These are phyloP conservation scores for Agonum fuliginosum DNA, from an alignment of 2,888 invertebrate species.

Conservation along the genomic window DNA sequence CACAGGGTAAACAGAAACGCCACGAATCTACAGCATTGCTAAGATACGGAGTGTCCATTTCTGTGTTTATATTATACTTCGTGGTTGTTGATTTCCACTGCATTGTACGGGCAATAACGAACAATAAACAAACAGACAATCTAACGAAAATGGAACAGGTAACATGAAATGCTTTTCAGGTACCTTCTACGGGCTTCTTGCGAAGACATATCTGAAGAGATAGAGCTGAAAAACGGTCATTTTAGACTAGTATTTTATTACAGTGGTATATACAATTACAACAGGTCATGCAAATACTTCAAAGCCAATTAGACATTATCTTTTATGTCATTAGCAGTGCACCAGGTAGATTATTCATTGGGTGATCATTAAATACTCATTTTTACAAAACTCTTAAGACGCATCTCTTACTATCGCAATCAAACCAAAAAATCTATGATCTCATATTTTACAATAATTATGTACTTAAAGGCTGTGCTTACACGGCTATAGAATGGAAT, in stretches of 20 bases:
- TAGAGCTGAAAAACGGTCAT: slow-evolving; percentile 55
- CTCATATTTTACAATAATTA: no score
- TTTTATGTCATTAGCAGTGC: neutral
- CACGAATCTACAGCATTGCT: neutral
- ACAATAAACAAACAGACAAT: slow-evolving; percentile 8
- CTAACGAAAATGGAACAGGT: slow-evolving; percentile 1
- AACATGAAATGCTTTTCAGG: slow-evolving; percentile 5
- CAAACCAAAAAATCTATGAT: no score
- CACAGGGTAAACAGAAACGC: neutral
- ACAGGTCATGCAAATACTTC: slow-evolving; percentile 10
- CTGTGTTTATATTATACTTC: no score
- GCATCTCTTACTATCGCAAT: no score
- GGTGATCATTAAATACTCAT: no score
- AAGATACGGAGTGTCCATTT: no score
- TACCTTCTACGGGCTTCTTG: slow-evolving; percentile 72
- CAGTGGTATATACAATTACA: slow-evolving; percentile 28
- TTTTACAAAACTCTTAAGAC: no score
- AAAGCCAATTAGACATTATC: slow-evolving; percentile 35
- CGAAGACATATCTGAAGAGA: slow-evolving; percentile 59
- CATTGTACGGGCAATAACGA: neutral
- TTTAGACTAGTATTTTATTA: slow-evolving; percentile 37
- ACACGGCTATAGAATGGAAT: no score
- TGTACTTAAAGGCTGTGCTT: no score
- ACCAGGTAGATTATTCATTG: no score
- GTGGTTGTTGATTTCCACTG: neutral